Conservation (phyloP, 2,113 vertebrate genomes). For the Pseudorectes ferrugineus region DNA sequence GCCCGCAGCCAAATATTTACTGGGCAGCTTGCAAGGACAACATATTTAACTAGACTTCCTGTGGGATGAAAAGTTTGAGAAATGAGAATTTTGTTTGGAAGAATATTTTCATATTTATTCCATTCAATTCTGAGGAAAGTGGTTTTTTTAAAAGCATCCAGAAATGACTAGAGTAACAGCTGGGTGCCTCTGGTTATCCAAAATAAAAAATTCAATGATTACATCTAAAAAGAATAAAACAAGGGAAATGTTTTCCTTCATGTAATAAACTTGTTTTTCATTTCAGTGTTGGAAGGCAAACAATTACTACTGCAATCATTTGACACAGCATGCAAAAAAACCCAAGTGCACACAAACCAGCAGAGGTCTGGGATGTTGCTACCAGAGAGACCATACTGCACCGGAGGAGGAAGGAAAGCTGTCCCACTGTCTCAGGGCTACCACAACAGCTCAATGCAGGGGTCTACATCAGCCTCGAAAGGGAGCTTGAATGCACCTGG, state of each 20-base stretch:
- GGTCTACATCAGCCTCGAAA: not conserved
- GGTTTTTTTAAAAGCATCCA: not conserved
- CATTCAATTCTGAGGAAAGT: not conserved
- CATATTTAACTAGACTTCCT: not conserved
- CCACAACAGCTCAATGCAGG: not conserved
- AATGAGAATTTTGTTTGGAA: not conserved
- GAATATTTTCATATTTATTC: not conserved
- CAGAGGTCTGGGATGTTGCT: not conserved
- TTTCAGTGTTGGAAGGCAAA: constrained; percentile 25
- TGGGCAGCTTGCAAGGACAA: not conserved
- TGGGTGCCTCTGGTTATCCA: not conserved
- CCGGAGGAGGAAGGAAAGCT: not conserved
- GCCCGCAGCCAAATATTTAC: fast-evolving
- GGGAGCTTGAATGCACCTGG: not conserved
- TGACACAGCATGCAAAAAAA: constrained; percentile 11
- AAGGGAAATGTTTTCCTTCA: not conserved
- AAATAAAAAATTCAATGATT: not conserved
- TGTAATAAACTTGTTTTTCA: constrained; percentile 11
- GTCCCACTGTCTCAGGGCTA: not conserved
- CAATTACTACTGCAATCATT: constrained; percentile 24
- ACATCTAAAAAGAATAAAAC: constrained; percentile 38
- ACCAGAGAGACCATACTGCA: not conserved
- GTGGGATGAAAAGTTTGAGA: not conserved
- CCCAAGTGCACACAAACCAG: not conserved
- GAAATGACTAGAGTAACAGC: not conserved